These are phyloP conservation scores for Oncorhynchus masou DNA, from an alignment of 2,113 vertebrate species.

Conservation along the genomic window DNA sequence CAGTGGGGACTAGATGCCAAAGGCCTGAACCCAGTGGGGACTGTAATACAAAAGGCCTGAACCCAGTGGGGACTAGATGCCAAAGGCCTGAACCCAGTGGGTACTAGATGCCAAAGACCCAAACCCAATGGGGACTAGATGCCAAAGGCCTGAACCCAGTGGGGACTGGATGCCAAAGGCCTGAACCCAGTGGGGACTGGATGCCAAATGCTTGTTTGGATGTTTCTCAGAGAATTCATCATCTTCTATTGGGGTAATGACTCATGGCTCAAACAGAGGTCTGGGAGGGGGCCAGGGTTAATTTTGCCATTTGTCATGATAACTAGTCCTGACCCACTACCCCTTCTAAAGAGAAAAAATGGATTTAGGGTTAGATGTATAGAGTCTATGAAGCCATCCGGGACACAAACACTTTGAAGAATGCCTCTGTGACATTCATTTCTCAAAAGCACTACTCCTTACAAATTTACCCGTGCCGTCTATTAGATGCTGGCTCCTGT, in stretches of 20 bases:
- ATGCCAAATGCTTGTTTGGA: conserved; percentile 34
- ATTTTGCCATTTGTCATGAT: too few species aligned
- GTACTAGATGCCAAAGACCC: too few species aligned
- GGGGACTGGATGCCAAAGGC: too few species aligned
- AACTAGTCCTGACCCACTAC: conserved; percentile 5
- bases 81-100: too few species aligned
- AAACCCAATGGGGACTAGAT: too few species aligned
- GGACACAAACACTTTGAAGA: conserved; percentile 26
- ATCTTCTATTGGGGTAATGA: conserved; percentile 29
- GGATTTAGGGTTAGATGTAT: conserved; percentile 40
- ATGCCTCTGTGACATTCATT: conserved; percentile 43
- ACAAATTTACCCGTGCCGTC: conserved; percentile 43
- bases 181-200: too few species aligned
- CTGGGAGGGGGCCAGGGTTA: too few species aligned
- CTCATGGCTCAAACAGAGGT: conserved; percentile 19
- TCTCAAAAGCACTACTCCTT: conserved; percentile 50
- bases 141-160: too few species aligned
- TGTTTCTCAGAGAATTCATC: conserved; percentile 31
- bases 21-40: too few species aligned
- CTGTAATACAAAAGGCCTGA: too few species aligned
- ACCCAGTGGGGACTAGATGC: too few species aligned
- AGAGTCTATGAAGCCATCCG: conserved; percentile 33
- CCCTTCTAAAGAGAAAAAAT: conserved; percentile 25
- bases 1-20: too few species aligned
- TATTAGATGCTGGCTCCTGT: conserved; percentile 22